Conservation (phyloP, 1,140 invertebrate species). For the Papilio aristodemus region DNA sequence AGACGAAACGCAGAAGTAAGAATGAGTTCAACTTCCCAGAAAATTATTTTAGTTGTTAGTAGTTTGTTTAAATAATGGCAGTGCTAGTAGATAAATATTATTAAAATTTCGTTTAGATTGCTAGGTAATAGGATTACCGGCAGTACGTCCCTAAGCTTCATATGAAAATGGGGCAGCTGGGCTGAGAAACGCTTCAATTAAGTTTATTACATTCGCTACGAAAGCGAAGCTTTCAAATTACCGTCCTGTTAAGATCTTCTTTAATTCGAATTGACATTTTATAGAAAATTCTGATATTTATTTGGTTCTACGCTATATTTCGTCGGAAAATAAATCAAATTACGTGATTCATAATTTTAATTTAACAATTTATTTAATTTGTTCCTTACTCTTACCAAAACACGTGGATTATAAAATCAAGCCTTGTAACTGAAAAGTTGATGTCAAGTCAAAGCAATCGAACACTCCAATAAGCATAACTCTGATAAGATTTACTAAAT, state of each 20-base stretch:
- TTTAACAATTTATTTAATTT: no score
- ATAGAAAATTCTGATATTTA: not conserved
- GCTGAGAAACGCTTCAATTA: conserved; percentile 6
- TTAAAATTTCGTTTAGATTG: not conserved
- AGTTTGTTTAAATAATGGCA: not conserved
- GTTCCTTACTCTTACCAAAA: no score
- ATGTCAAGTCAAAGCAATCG: no score
- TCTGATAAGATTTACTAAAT: no score
- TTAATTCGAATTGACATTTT: not conserved
- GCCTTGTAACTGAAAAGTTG: no score
- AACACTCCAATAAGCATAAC: no score
- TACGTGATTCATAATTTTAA: no score
- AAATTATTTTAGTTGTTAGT: not conserved
- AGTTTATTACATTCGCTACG: not conserved
- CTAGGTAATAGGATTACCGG: not conserved
- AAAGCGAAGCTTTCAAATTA: conserved; percentile 13
- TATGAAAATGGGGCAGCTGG: not conserved
- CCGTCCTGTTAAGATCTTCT: not conserved
- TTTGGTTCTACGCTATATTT: no score
- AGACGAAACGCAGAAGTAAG: not conserved
- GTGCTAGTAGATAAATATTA: no score
- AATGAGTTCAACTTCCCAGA: not conserved
- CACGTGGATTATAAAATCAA: no score
- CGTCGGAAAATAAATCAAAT: no score
- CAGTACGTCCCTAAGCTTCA: conserved; percentile 2